A percentile compares a stretch with the other conserved stretches of the same genome.
Evolutionary conservation across 2,888 invertebrate genomes (phyloP).

Genomic region (Eilema caniola): DNA sequence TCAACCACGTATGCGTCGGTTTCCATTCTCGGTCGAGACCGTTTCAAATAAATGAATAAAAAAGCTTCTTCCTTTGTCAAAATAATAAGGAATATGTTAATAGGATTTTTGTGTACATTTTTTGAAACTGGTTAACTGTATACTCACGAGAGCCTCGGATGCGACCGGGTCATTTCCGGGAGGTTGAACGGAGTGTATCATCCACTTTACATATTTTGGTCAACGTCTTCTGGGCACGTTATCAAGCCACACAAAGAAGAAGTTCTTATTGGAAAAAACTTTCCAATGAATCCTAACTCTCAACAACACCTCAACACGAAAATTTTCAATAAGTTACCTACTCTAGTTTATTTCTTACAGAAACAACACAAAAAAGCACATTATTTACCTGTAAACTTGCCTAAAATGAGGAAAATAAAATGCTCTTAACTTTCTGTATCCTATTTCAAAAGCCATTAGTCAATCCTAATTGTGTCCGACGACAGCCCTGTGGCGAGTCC

Average conservation of each 20-base stretch:
- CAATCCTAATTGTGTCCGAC: background rate
- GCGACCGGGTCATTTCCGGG: no score
- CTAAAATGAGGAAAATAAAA: background rate
- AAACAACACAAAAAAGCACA: no score
- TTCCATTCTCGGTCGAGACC: background rate
- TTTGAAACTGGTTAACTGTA: no score
- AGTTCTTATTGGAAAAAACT: background rate
- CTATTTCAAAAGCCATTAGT: background rate
- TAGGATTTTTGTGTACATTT: background rate
- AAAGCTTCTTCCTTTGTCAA: background rate
- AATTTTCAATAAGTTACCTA: no score
- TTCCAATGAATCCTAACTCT: background rate
- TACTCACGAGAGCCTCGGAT: no score
- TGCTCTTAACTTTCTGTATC: background rate
- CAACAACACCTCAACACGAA: no score
- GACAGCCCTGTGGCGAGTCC: slow-evolving; percentile 6
- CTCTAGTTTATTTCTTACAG: no score
- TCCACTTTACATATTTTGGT: no score
- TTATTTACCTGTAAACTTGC: background rate
- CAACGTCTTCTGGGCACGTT: background rate
- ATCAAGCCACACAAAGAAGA: background rate
- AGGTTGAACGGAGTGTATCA: no score
- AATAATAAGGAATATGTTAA: background rate
- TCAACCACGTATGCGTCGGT: background rate
- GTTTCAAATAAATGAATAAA: background rate